These are phyloP conservation scores for Thermophis baileyi DNA, from an alignment of 2,113 vertebrate genomes.

Conservation along the genomic window DNA sequence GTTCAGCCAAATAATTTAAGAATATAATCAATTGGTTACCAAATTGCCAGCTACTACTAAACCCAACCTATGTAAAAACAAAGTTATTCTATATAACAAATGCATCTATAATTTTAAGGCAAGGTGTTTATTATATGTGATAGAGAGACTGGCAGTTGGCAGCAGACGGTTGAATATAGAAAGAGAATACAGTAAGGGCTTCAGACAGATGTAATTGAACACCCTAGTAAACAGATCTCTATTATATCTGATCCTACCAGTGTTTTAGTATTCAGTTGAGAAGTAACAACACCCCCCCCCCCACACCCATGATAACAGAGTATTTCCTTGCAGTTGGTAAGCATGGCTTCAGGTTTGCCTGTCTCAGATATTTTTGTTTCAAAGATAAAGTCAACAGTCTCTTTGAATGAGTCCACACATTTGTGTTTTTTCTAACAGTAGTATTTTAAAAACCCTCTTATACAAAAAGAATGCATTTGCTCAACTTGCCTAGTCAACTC, in stretches of 20 bases:
- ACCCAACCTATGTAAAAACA: neutral
- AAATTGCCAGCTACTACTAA: neutral
- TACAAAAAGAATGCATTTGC: neutral
- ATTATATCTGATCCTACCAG: neutral
- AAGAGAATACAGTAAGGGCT: neutral
- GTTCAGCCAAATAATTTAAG: neutral
- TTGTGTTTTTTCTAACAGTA: neutral
- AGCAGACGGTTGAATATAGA: conserved; percentile 1
- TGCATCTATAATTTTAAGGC: neutral
- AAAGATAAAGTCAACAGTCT: neutral
- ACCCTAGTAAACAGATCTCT: conserved; percentile 13
- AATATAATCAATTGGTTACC: neutral
- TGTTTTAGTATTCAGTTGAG: neutral
- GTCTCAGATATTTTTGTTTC: neutral
- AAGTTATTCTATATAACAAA: neutral
- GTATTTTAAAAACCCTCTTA: neutral
- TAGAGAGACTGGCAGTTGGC: neutral
- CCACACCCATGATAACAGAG: neutral
- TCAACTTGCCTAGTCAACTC: neutral
- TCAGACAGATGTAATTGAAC: conserved; percentile 10
- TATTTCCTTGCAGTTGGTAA: neutral
- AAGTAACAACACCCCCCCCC: neutral
- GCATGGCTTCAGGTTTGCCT: neutral
- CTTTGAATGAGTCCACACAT: neutral
- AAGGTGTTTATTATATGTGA: neutral